Evolutionary conservation across 2,888 invertebrate genomes (phyloP).

Genomic region (Volucella zonaria): DNA sequence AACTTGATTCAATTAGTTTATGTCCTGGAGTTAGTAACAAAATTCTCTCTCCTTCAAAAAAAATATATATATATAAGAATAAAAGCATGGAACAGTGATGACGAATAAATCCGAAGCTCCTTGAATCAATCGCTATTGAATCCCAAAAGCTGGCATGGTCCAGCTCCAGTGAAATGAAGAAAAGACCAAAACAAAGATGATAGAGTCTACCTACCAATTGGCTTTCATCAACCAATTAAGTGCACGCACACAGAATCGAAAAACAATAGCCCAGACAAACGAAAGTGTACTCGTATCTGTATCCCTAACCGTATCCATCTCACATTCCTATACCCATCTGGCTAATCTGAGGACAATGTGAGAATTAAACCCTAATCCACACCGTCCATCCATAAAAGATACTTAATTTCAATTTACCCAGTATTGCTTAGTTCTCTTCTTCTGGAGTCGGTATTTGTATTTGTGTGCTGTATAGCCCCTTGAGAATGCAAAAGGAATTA

Average conservation of each 20-base stretch:
- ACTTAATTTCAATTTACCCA: constrained; percentile 71
- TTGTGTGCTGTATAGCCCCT: not conserved
- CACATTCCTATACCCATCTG: constrained; percentile 36
- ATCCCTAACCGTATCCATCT: no score
- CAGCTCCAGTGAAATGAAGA: constrained; percentile 36
- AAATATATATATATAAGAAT: not conserved
- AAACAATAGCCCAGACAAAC: not conserved
- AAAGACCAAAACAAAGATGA: constrained; percentile 16
- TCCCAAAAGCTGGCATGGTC: not conserved
- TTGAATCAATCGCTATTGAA: not conserved
- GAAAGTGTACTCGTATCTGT: not conserved
- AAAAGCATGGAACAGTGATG: not conserved
- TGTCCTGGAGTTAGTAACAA: constrained; percentile 18
- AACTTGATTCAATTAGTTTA: constrained; percentile 51
- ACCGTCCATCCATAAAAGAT: constrained; percentile 72
- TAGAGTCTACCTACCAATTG: constrained; percentile 11
- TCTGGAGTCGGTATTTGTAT: not conserved
- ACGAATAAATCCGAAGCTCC: constrained; percentile 3
- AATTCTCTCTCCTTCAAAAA: no score
- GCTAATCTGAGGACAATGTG: constrained; percentile 74
- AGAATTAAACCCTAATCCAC: constrained; percentile 72
- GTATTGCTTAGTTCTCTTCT: constrained; percentile 32
- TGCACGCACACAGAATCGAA: constrained; percentile 22
- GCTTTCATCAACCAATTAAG: constrained; percentile 50
- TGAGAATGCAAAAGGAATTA: constrained; percentile 32